A percentile compares a stretch with the other conserved stretches of the same genome.
Evolutionary conservation across 2,113 vertebrate species (phyloP).

Genomic region (Spea multiplicata): DNA sequence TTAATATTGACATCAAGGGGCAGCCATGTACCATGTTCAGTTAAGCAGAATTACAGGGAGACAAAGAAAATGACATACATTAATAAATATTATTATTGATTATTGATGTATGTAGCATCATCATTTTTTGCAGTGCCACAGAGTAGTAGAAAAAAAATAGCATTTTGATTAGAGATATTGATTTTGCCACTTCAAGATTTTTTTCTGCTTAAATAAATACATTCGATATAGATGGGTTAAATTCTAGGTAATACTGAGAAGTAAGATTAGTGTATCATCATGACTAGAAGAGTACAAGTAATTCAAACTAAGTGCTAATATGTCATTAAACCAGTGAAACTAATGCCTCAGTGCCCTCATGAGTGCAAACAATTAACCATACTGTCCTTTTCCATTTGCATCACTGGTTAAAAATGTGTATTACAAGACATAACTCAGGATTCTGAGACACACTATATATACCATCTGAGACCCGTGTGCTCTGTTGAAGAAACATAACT

Average conservation of each 20-base stretch:
- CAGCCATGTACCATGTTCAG: too few relatives aligned
- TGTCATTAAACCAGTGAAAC: neutral
- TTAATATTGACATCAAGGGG: too few relatives aligned
- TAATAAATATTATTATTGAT: too few relatives aligned
- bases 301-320: neutral
- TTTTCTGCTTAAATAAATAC: neutral
- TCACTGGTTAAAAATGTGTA: neutral
- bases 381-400: neutral
- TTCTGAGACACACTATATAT: neutral
- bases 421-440: neutral
- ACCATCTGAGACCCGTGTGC: neutral
- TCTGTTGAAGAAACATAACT: neutral
- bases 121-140: too few relatives aligned
- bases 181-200: neutral
- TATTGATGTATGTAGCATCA: too few relatives aligned
- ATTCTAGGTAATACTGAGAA: neutral
- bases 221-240: neutral
- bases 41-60: too few relatives aligned
- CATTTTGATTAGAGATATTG: neutral
- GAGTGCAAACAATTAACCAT: neutral
- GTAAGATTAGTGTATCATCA: neutral
- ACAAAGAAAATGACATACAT: too few relatives aligned
- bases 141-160: too few relatives aligned
- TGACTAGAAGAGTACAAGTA: neutral
- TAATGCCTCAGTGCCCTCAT: neutral